Conservation (phyloP, 2,888 invertebrate species). For the Ligdia adustata region DNA sequence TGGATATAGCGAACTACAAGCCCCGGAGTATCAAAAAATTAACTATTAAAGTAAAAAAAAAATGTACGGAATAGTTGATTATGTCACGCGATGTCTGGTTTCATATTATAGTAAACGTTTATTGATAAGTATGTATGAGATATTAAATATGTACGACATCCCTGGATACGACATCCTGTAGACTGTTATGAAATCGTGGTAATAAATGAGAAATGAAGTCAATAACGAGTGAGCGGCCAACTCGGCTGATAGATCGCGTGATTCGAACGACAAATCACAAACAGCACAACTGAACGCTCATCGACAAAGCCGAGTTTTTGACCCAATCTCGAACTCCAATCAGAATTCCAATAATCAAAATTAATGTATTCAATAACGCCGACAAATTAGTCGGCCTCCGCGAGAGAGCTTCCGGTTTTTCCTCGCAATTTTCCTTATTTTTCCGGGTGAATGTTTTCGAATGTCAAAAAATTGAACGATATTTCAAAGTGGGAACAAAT, state of each 20-base stretch:
- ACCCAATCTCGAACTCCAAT: constrained; percentile 35
- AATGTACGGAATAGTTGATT: too few relatives aligned
- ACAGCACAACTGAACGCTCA: constrained; percentile 18
- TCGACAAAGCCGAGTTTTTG: constrained; percentile 19
- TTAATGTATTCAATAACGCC: constrained; percentile 40
- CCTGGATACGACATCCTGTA: too few relatives aligned
- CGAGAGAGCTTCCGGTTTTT: constrained; percentile 31
- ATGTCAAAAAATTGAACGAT: constrained; percentile 67
- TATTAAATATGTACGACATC: too few relatives aligned
- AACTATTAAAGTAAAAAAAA: too few relatives aligned
- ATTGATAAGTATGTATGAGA: too few relatives aligned
- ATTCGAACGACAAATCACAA: constrained; percentile 11
- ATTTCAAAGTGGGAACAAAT: constrained; percentile 69
- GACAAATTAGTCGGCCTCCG: constrained; percentile 37
- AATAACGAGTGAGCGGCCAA: neutral
- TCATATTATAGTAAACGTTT: too few relatives aligned
- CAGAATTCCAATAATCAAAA: constrained; percentile 39
- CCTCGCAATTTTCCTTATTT: constrained; percentile 43
- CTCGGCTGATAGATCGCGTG: neutral
- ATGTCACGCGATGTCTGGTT: too few relatives aligned
- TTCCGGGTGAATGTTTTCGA: constrained; percentile 53
- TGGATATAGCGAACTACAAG: too few relatives aligned
- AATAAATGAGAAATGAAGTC: neutral
- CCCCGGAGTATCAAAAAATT: too few relatives aligned
- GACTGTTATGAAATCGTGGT: too few relatives aligned